A percentile compares a stretch with the other conserved stretches of the same genome.
phyloP scores from a whole-genome alignment of 2,113 vertebrate genomes.

The Sturnus vulgaris region DNA sequence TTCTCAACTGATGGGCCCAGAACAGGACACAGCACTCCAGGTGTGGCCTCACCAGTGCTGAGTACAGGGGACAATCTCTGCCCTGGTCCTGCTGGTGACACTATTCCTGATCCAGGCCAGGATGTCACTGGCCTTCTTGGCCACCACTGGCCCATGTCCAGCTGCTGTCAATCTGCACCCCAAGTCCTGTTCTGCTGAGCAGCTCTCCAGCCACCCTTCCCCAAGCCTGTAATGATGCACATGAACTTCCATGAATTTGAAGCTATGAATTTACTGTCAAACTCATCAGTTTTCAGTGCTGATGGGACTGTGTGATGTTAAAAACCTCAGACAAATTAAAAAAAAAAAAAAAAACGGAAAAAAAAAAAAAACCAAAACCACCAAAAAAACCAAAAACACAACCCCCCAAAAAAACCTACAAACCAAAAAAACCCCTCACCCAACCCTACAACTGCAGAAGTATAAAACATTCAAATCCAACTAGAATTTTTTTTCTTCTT shows the following conservation, averaged over 20 bases:
- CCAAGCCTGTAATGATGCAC: rapidly evolving
- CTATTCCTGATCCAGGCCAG: not conserved
- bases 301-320: not conserved
- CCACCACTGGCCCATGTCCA: not conserved
- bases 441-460: not conserved
- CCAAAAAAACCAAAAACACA: too few relatives aligned
- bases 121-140: not conserved
- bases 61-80: too few relatives aligned
- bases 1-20: not conserved
- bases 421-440: not conserved
- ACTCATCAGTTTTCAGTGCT: not conserved
- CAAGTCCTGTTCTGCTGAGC: not conserved
- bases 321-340: not conserved
- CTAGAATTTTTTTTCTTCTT: not conserved
- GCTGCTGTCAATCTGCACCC: rapidly evolving
- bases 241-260: not conserved
- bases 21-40: not conserved
- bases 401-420: too few relatives aligned
- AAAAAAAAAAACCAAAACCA: not conserved
- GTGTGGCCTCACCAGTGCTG: rapidly evolving
- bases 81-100: not conserved
- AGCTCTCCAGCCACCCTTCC: not conserved
- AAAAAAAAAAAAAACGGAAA: not conserved
- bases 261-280: not conserved
- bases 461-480: not conserved